phyloP scores from a whole-genome alignment of 2,888 invertebrate genomes.

The Drosophila recens region DNA sequence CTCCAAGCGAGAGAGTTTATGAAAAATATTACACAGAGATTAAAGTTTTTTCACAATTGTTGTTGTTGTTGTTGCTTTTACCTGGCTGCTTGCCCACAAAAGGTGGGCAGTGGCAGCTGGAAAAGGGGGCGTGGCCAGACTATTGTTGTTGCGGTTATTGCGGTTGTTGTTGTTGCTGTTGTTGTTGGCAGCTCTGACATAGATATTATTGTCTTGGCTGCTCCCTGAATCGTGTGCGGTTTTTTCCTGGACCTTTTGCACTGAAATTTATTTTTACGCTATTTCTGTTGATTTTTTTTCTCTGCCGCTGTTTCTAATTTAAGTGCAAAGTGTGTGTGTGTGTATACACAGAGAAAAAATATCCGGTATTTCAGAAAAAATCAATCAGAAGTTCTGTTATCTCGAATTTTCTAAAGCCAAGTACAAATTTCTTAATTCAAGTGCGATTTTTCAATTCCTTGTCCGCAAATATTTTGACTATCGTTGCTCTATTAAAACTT shows the following conservation, averaged over 20 bases:
- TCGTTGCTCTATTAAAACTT: too few species aligned
- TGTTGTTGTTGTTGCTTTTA: constrained; percentile 37
- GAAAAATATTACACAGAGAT: constrained; percentile 78
- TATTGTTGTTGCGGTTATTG: constrained; percentile 52
- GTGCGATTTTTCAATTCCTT: too few species aligned
- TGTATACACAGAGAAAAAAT: constrained; percentile 7
- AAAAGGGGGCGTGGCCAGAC: constrained; percentile 17
- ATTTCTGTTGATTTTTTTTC: constrained; percentile 44
- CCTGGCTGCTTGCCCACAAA: constrained; percentile 63
- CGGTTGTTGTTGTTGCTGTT: constrained; percentile 18
- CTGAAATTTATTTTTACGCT: constrained; percentile 48
- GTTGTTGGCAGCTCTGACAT: constrained; percentile 63
- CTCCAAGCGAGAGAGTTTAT: constrained; percentile 56
- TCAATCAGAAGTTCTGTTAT: too few species aligned
- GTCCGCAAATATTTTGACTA: too few species aligned
- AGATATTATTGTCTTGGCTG: constrained; percentile 76
- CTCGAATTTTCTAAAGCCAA: too few species aligned
- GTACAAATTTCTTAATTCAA: too few species aligned
- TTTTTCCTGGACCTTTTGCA: constrained; percentile 52
- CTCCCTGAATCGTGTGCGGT: constrained; percentile 59
- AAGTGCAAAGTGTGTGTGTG: constrained; percentile 43
- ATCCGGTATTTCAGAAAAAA: too few species aligned
- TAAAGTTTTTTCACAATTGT: constrained; percentile 63
- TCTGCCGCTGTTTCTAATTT: constrained; percentile 53
- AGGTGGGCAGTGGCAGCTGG: background rate